These are phyloP conservation scores for Chanos chanos DNA, from an alignment of 2,797 vertebrate species.

Conservation along the genomic window DNA sequence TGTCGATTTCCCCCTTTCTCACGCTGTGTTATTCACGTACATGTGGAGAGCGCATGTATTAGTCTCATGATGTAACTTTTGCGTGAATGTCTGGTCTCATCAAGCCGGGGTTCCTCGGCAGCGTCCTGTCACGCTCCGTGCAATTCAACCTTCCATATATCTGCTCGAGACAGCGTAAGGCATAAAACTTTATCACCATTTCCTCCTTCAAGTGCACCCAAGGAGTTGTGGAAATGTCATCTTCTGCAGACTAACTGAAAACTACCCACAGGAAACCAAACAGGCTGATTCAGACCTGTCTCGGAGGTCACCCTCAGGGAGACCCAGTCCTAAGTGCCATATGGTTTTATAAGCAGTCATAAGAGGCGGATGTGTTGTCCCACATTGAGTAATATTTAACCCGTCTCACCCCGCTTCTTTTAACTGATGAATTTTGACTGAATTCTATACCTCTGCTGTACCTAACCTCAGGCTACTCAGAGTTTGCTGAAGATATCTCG, in stretches of 20 bases:
- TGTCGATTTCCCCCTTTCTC: no score
- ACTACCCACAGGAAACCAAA: neutral
- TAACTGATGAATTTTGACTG: no score
- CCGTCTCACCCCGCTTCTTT: no score
- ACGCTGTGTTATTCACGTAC: neutral
- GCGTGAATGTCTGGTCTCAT: conserved; percentile 9
- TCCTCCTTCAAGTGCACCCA: conserved; percentile 31
- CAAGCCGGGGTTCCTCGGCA: conserved; percentile 5
- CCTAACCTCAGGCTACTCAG: no score
- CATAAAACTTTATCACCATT: conserved; percentile 49
- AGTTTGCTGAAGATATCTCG: no score
- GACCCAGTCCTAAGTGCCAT: no score
- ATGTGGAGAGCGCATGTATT: conserved; percentile 12
- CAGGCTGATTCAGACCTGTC: neutral
- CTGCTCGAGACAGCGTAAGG: conserved; percentile 30
- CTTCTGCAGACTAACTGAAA: conserved; percentile 11
- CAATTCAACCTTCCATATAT: conserved; percentile 34
- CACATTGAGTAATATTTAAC: no score
- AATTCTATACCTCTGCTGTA: no score
- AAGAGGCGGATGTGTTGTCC: no score
- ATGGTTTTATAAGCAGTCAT: no score
- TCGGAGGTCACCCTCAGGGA: neutral
- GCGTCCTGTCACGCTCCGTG: conserved; percentile 10
- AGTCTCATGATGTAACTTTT: neutral
- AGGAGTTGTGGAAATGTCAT: conserved; percentile 44